A percentile compares a stretch with the other conserved stretches of the same genome.
These are phyloP conservation scores for Pterobdella sp. DNA, from an alignment of 2,888 invertebrate species.

Conservation along the genomic window DNA sequence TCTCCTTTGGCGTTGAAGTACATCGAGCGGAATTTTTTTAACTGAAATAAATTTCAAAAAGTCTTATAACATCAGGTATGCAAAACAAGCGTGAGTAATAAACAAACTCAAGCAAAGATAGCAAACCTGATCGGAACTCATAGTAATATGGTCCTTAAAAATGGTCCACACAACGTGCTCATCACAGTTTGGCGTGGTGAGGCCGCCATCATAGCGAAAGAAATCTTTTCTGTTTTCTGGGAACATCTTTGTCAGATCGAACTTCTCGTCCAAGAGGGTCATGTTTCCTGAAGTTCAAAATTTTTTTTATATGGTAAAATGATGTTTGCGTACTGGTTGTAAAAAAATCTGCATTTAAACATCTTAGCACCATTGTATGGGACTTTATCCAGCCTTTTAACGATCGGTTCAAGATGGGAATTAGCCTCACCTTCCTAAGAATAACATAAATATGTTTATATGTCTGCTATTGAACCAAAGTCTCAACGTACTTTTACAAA, in stretches of 20 bases:
- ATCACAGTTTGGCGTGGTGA: conserved; percentile 25
- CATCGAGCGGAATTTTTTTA: conserved; percentile 15
- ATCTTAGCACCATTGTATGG: too few species aligned
- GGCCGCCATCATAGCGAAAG: conserved; percentile 26
- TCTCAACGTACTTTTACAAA: too few species aligned
- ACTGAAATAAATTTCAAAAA: background rate
- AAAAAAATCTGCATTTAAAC: background rate
- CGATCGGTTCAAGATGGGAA: too few species aligned
- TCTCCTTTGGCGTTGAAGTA: background rate
- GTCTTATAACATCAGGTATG: background rate
- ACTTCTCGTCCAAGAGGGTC: conserved; percentile 5
- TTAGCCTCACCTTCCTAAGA: too few species aligned
- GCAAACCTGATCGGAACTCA: conserved; percentile 15
- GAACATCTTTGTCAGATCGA: background rate
- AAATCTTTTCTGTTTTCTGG: background rate
- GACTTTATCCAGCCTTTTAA: too few species aligned
- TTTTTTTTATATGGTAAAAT: background rate
- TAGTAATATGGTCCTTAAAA: conserved; percentile 20
- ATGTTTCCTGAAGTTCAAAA: conserved; percentile 6
- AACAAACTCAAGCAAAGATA: background rate
- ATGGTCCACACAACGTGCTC: conserved; percentile 29
- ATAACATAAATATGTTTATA: too few species aligned
- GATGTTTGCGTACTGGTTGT: background rate
- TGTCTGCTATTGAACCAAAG: too few species aligned
- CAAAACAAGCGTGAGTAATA: background rate